These are phyloP conservation scores for Phenganax subtilis DNA, from an alignment of 92 coral and sea anemone species.

Conservation along the genomic window DNA sequence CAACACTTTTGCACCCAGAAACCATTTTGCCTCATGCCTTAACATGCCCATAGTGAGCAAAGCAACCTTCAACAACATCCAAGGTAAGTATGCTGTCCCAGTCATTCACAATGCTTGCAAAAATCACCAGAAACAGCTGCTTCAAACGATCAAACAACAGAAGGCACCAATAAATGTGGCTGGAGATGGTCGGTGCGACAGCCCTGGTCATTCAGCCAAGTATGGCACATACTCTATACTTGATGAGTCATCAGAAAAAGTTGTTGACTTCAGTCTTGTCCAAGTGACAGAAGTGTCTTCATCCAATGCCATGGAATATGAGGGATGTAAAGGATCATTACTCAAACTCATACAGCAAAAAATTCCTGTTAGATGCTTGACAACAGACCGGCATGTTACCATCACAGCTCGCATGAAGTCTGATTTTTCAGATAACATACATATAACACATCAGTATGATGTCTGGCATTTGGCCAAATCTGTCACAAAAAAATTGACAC, in stretches of 20 bases:
- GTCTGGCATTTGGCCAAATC: too few relatives aligned
- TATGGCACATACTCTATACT: conserved; percentile 16
- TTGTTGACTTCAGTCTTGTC: conserved; percentile 6
- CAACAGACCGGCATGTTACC: too few relatives aligned
- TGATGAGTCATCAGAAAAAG: background rate
- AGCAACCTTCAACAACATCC: background rate
- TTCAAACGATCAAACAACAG: background rate
- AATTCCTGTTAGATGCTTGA: too few relatives aligned
- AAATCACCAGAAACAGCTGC: background rate
- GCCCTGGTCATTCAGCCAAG: conserved; percentile 23
- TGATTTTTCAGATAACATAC: too few relatives aligned
- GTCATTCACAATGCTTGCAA: background rate
- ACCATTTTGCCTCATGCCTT: conserved; percentile 38
- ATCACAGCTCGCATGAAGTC: too few relatives aligned
- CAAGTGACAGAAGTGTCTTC: conserved; percentile 18
- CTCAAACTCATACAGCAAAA: too few relatives aligned
- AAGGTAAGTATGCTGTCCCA: background rate
- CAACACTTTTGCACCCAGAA: conserved; percentile 48
- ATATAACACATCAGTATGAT: background rate
- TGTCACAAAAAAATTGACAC: too few relatives aligned
- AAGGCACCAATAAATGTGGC: background rate
- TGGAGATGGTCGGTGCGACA: conserved; percentile 18
- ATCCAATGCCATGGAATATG: conserved; percentile 21
- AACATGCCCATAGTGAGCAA: conserved; percentile 5
- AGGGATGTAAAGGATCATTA: background rate